phyloP scores from a whole-genome alignment of 2,888 invertebrate species.

The Rosalia funebris region DNA sequence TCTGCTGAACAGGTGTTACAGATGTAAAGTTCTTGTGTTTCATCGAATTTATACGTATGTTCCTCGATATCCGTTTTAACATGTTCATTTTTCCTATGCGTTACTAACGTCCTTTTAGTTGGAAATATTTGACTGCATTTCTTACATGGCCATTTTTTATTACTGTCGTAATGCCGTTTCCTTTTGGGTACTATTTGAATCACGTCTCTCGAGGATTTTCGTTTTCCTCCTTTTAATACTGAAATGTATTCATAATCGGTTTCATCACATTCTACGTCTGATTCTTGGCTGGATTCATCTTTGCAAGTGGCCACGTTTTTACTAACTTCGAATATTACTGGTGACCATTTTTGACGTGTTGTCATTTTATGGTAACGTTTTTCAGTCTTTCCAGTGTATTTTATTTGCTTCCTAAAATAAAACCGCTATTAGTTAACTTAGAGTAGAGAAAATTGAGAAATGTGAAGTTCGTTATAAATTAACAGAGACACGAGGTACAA shows the following conservation, averaged over 20 bases:
- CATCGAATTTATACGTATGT: conserved; percentile 53
- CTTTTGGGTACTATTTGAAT: conserved; percentile 23
- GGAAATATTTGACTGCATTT: conserved; percentile 50
- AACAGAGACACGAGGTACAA: too few species aligned
- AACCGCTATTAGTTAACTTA: too few species aligned
- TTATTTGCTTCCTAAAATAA: neutral
- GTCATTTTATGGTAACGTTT: neutral
- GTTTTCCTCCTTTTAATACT: conserved; percentile 28
- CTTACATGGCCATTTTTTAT: conserved; percentile 49
- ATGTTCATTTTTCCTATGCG: conserved; percentile 49
- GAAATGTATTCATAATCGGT: conserved; percentile 26
- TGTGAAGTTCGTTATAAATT: too few species aligned
- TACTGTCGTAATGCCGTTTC: conserved; percentile 27
- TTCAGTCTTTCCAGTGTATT: neutral
- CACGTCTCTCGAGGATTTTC: conserved; percentile 5
- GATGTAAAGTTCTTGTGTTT: conserved; percentile 49
- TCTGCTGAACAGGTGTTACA: conserved; percentile 54
- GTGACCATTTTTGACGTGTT: neutral
- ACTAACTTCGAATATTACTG: neutral
- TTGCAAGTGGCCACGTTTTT: neutral
- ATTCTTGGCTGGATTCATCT: neutral
- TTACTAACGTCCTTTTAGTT: conserved; percentile 45
- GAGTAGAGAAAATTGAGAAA: too few species aligned
- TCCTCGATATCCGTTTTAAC: conserved; percentile 58
- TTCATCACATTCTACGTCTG: conserved; percentile 12